phyloP scores from a whole-genome alignment of 1,140 invertebrate species.

The Tetramorium simillimum region DNA sequence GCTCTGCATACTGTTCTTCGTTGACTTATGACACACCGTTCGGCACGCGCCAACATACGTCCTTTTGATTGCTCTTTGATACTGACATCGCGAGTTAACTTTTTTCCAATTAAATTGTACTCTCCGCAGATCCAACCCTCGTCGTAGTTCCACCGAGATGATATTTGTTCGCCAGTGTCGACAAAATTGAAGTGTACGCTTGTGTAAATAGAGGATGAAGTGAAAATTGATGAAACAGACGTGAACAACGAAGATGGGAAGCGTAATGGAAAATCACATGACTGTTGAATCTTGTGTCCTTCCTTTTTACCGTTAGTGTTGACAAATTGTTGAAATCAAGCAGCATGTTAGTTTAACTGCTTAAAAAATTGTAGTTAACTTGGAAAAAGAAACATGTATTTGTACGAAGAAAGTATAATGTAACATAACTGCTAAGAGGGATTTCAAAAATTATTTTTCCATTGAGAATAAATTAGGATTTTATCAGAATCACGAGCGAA shows the following conservation, averaged over 20 bases:
- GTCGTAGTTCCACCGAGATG: slow-evolving; percentile 16
- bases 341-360: neutral
- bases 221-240: slow-evolving; percentile 51
- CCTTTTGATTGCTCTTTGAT: slow-evolving; percentile 57
- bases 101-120: slow-evolving; percentile 59
- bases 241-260: slow-evolving; percentile 24
- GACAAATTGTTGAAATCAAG: slow-evolving; percentile 8
- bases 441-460: neutral
- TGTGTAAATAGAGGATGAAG: slow-evolving; percentile 44
- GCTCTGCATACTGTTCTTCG: slow-evolving; percentile 51
- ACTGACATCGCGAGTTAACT: slow-evolving; percentile 55
- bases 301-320: neutral
- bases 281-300: neutral
- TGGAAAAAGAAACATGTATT: neutral
- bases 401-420: neutral
- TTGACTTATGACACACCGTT: slow-evolving; percentile 58
- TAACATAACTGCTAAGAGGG: neutral
- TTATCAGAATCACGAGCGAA: neutral
- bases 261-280: slow-evolving; percentile 25
- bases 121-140: slow-evolving; percentile 20
- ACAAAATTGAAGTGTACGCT: slow-evolving; percentile 38
- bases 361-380: neutral
- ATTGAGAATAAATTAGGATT: neutral
- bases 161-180: slow-evolving; percentile 47
- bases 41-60: slow-evolving; percentile 56